A percentile compares a stretch with the other conserved stretches of the same genome.
Evolutionary conservation across 2,888 invertebrate genomes (phyloP).

Genomic region (Lithodes maja): DNA sequence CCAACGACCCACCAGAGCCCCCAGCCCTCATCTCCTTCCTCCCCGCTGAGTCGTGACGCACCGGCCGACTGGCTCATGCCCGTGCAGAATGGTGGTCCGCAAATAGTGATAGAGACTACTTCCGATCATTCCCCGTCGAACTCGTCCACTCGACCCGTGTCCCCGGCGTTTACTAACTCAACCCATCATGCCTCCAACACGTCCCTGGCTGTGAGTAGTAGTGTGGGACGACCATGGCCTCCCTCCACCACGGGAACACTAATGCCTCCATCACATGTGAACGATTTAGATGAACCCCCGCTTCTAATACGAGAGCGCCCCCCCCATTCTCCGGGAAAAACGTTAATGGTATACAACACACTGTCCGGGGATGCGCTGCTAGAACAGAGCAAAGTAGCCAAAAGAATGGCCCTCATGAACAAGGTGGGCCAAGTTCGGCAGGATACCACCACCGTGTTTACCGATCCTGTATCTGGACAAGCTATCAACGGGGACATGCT

Average conservation of each 20-base stretch:
- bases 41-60: conserved; percentile 54
- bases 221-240: conserved; percentile 51
- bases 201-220: conserved; percentile 47
- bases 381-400: conserved; percentile 67
- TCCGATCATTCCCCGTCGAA: conserved; percentile 51
- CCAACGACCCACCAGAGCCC: conserved; percentile 38
- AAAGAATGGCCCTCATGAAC: conserved; percentile 66
- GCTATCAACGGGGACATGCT: conserved; percentile 68
- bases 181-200: conserved; percentile 55
- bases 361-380: conserved; percentile 68
- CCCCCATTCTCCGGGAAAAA: conserved; percentile 61
- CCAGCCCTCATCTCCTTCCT: conserved; percentile 51
- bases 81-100: conserved; percentile 46
- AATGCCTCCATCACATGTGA: conserved; percentile 17
- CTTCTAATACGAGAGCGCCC: conserved; percentile 1
- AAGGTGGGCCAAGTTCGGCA: conserved; percentile 45
- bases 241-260: conserved; percentile 41
- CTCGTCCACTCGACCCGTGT: conserved; percentile 58
- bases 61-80: conserved; percentile 46
- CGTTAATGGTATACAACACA: conserved; percentile 70
- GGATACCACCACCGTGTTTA: conserved; percentile 66
- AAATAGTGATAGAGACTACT: conserved; percentile 32
- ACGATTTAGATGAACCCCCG: conserved; percentile 15
- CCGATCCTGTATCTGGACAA: conserved; percentile 68
- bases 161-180: conserved; percentile 48